Evolutionary conservation across 2,888 invertebrate genomes (phyloP).

Genomic region (Dysmachus trigonus): DNA sequence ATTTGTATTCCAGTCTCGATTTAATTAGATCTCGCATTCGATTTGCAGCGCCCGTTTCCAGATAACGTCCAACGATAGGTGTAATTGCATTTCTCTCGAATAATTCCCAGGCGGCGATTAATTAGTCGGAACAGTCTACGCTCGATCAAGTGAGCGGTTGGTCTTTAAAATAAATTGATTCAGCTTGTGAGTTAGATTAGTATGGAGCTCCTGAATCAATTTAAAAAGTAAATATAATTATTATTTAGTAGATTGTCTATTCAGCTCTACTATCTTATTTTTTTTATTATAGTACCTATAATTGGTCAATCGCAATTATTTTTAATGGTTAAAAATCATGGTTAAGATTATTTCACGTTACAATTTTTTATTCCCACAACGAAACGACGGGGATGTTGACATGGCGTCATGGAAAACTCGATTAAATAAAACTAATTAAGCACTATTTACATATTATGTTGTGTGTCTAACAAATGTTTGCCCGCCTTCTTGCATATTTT

Average conservation of each 20-base stretch:
- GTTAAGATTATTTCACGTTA: not conserved
- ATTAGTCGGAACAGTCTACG: conserved; percentile 2
- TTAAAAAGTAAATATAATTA: not conserved
- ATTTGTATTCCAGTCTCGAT: not conserved
- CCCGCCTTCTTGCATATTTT: not conserved
- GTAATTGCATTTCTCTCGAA: conserved; percentile 11
- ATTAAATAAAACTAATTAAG: not conserved
- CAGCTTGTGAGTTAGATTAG: not conserved
- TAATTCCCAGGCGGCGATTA: not conserved
- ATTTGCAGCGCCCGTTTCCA: conserved; percentile 8
- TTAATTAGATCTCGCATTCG: conserved; percentile 19
- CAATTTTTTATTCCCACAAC: not conserved
- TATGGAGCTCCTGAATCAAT: not conserved
- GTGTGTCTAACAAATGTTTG: not conserved
- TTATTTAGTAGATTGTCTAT: not conserved
- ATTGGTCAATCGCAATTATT: not conserved
- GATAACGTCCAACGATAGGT: conserved; percentile 17
- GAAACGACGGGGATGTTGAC: not conserved
- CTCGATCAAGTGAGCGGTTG: not conserved
- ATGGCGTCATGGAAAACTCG: not conserved
- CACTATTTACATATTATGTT: not conserved
- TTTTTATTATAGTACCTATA: not conserved
- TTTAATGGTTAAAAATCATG: not conserved
- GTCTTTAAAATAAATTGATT: not conserved
- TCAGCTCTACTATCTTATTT: not conserved